A percentile compares a stretch with the other conserved stretches of the same genome.
Conservation (phyloP, 2,888 invertebrate genomes). For the Acronicta alni region DNA sequence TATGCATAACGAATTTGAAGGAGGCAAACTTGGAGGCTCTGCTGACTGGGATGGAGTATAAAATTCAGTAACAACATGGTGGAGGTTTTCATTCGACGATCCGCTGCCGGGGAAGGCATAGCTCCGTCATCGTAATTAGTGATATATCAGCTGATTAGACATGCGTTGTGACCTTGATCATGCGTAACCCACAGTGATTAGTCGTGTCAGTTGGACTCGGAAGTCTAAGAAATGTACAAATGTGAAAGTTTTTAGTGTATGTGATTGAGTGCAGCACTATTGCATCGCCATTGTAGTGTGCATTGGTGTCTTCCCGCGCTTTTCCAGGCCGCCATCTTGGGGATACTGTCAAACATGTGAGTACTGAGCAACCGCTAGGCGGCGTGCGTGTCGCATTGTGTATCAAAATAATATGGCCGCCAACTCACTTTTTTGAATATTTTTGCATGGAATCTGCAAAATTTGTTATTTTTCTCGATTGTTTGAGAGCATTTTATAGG, state of each 20-base stretch:
- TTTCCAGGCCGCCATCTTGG: constrained; percentile 79
- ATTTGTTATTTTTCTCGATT: constrained; percentile 48
- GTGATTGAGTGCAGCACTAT: constrained; percentile 69
- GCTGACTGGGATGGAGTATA: constrained; percentile 89
- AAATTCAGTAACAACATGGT: constrained; percentile 90
- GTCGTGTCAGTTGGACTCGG: constrained; percentile 1
- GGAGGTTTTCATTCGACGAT: constrained; percentile 88
- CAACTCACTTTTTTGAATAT: constrained; percentile 80
- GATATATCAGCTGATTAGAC: constrained; percentile 59
- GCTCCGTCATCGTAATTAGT: constrained; percentile 84
- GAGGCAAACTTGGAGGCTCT: constrained; percentile 90
- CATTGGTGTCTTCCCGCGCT: constrained; percentile 59
- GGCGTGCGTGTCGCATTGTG: constrained; percentile 82
- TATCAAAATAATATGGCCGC: constrained; percentile 76
- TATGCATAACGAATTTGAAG: constrained; percentile 90
- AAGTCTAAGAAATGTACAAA: constrained; percentile 34
- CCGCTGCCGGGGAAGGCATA: constrained; percentile 87
- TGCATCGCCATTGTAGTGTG: constrained; percentile 64
- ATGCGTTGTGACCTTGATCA: constrained; percentile 56
- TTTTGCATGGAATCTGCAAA: constrained; percentile 77
- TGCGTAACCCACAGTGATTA: constrained; percentile 22
- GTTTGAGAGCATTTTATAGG: constrained; percentile 29
- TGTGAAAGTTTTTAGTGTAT: constrained; percentile 33
- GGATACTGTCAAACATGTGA: constrained; percentile 74
- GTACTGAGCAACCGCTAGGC: constrained; percentile 76